Conservation (phyloP, 1,140 invertebrate genomes). For the Drosophila ercepeae region DNA sequence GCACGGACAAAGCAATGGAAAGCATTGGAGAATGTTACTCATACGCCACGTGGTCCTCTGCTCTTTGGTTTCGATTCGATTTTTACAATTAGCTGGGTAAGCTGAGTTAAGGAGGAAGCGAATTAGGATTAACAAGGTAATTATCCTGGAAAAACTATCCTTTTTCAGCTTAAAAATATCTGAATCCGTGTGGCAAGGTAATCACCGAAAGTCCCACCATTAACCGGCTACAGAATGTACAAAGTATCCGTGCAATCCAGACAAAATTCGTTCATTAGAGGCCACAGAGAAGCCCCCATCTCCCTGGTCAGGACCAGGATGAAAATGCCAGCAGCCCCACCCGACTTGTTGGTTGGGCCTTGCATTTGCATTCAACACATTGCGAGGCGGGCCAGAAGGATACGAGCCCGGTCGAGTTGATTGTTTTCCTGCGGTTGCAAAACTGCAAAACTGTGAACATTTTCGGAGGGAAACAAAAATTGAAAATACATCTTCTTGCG, state of each 20-base stretch:
- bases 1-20: slow-evolving; percentile 11
- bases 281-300: slow-evolving; percentile 4
- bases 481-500: slow-evolving; percentile 59
- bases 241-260: slow-evolving; percentile 11
- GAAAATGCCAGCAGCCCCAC: slow-evolving; percentile 21
- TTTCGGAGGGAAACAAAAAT: slow-evolving; percentile 51
- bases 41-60: slow-evolving; percentile 53
- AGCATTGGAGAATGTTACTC: slow-evolving; percentile 42
- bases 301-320: too few species aligned
- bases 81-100: slow-evolving; percentile 37
- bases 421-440: slow-evolving; percentile 73
- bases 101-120: neutral
- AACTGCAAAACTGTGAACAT: slow-evolving; percentile 70
- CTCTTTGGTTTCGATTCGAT: slow-evolving; percentile 32
- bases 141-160: too few species aligned
- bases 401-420: slow-evolving; percentile 43
- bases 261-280: slow-evolving; percentile 57
- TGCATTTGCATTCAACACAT: slow-evolving; percentile 73
- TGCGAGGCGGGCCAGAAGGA: slow-evolving; percentile 31
- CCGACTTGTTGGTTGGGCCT: slow-evolving; percentile 52
- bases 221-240: slow-evolving; percentile 5
- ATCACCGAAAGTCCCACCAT: too few species aligned
- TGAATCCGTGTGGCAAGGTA: too few species aligned
- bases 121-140: too few species aligned
- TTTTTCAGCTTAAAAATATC: too few species aligned